A percentile compares a stretch with the other conserved stretches of the same genome.
These are phyloP conservation scores for Brachyhypopomus occidentalis DNA, from an alignment of 2,113 vertebrate genomes.

Conservation along the genomic window DNA sequence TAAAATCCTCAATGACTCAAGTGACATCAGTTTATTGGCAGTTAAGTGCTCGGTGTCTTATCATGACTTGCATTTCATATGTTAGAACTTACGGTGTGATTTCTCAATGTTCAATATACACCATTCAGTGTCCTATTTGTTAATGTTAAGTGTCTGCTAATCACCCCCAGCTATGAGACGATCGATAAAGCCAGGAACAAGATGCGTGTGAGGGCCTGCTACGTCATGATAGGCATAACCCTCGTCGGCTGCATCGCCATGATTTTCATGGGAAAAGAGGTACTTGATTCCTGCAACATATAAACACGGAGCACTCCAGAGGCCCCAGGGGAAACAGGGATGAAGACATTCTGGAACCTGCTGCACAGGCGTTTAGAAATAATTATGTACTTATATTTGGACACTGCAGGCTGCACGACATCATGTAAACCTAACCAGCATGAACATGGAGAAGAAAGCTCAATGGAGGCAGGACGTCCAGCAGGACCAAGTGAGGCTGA, in stretches of 20 bases:
- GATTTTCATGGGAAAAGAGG: conserved; percentile 83
- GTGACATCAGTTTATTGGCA: background rate
- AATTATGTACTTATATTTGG: background rate
- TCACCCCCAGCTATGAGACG: conserved; percentile 78
- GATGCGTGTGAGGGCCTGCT: conserved; percentile 82
- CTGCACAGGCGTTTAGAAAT: background rate
- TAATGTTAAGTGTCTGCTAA: background rate
- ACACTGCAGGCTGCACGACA: conserved; percentile 74
- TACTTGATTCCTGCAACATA: conserved; percentile 62
- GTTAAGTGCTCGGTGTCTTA: background rate
- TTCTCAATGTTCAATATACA: no score
- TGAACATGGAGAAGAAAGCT: conserved; percentile 86
- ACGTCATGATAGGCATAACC: conserved; percentile 82
- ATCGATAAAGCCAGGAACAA: conserved; percentile 84
- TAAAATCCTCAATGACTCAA: background rate
- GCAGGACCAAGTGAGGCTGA: conserved; percentile 18
- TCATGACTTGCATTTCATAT: background rate
- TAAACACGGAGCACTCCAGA: background rate
- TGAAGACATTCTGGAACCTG: background rate
- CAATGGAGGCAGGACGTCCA: conserved; percentile 70
- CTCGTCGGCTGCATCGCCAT: conserved; percentile 77
- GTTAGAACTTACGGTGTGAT: no score
- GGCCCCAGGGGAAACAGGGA: background rate
- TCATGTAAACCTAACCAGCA: conserved; percentile 73
- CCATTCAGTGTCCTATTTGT: background rate